Conservation (phyloP, 2,797 vertebrate genomes). For the Lutra lutra region DNA sequence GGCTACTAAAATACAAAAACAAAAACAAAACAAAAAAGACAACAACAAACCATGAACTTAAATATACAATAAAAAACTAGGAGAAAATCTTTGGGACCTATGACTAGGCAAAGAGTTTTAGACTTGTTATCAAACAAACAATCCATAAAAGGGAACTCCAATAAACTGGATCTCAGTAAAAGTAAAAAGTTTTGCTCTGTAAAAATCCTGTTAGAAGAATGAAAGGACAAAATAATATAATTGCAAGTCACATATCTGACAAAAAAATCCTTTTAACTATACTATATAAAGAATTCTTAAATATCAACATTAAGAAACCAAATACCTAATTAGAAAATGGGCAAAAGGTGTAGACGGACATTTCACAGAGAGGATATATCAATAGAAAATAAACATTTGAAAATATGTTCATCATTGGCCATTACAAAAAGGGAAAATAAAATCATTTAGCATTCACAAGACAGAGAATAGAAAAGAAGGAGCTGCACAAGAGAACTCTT, state of each 20-base stretch:
- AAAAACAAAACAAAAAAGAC: no score
- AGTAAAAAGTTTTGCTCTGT: not conserved
- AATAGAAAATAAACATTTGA: not conserved
- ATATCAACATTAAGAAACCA: not conserved
- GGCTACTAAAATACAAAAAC: not conserved
- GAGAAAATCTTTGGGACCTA: not conserved
- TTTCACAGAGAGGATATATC: not conserved
- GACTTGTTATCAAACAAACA: not conserved
- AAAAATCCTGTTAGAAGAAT: not conserved
- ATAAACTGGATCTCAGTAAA: not conserved
- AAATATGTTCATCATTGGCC: not conserved
- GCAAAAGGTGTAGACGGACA: not conserved
- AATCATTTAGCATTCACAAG: not conserved
- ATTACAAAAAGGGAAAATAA: not conserved
- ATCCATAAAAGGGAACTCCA: not conserved
- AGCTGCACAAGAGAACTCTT: not conserved
- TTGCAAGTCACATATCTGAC: not conserved
- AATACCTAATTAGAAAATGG: not conserved
- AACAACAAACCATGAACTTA: not conserved
- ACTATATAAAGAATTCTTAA: not conserved
- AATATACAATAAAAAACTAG: not conserved
- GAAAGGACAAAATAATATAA: not conserved
- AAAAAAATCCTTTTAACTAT: not conserved
- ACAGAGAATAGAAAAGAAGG: not conserved
- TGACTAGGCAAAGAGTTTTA: not conserved